These are phyloP conservation scores for Cotesia vestalis DNA, from an alignment of 1,140 invertebrate species.

Conservation along the genomic window DNA sequence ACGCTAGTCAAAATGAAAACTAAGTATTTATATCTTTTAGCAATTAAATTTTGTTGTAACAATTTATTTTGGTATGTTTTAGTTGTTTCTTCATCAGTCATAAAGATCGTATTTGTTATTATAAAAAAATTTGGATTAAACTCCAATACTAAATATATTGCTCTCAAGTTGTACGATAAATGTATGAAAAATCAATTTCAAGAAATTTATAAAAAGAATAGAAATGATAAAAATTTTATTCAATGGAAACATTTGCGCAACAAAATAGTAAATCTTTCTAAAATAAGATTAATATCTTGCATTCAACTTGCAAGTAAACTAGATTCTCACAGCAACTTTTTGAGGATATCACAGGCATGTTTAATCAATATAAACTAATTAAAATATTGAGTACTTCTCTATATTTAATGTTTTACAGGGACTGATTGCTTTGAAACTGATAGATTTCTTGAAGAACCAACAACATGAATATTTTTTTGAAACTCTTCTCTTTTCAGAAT, in stretches of 20 bases:
- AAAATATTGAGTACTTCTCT: conserved; percentile 15
- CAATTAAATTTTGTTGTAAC: too few relatives aligned
- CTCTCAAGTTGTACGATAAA: conserved; percentile 56
- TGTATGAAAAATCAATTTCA: conserved; percentile 52
- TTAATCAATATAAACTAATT: not conserved
- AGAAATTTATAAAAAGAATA: conserved; percentile 43
- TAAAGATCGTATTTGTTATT: conserved; percentile 51
- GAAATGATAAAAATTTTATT: conserved; percentile 2
- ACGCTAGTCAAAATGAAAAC: too few relatives aligned
- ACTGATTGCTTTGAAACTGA: conserved; percentile 35
- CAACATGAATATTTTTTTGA: conserved; percentile 41
- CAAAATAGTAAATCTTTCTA: conserved; percentile 39
- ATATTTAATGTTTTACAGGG: conserved; percentile 41
- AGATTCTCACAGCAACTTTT: conserved; percentile 43
- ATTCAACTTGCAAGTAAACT: conserved; percentile 58
- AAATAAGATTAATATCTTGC: conserved; percentile 51
- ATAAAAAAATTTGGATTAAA: conserved; percentile 45
- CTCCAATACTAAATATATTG: conserved; percentile 50
- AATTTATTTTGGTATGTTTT: not conserved
- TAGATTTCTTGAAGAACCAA: conserved; percentile 37
- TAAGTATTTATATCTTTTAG: too few relatives aligned
- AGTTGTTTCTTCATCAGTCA: conserved; percentile 47
- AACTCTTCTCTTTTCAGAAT: conserved; percentile 48
- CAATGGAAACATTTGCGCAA: conserved; percentile 38
- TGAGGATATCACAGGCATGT: conserved; percentile 45